These are phyloP conservation scores for Prionchulus punctatus DNA, from an alignment of 2,888 invertebrate genomes.

Conservation along the genomic window DNA sequence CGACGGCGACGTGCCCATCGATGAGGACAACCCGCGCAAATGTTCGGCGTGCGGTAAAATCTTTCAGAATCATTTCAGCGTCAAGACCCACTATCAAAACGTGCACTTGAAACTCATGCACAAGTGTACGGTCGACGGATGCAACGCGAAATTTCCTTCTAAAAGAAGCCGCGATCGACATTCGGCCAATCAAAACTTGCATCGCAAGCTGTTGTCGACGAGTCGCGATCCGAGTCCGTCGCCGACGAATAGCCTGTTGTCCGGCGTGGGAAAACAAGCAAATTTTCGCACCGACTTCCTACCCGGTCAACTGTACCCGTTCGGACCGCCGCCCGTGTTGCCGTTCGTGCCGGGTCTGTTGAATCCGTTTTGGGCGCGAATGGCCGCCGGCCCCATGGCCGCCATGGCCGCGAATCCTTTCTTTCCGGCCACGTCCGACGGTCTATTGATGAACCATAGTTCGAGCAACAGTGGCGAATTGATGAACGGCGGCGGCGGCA, in stretches of 20 bases:
- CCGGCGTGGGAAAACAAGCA: not conserved
- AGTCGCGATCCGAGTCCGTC: not conserved
- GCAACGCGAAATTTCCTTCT: conserved; percentile 82
- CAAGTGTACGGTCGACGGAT: conserved; percentile 70
- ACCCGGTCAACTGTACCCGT: not conserved
- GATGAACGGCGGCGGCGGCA: too few relatives aligned
- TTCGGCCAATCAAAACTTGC: conserved; percentile 73
- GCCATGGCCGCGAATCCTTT: not conserved
- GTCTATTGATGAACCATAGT: too few relatives aligned
- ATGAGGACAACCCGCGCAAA: conserved; percentile 72
- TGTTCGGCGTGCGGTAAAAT: conserved; percentile 81
- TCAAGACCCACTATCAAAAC: conserved; percentile 86
- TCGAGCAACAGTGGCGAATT: too few relatives aligned
- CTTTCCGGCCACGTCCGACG: not conserved
- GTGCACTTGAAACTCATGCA: conserved; percentile 87
- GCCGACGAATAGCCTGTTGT: not conserved
- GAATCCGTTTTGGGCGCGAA: not conserved
- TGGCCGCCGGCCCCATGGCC: not conserved
- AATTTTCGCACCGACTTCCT: not conserved
- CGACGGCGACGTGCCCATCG: conserved; percentile 51
- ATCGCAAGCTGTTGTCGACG: conserved; percentile 51
- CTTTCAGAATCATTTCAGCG: conserved; percentile 64
- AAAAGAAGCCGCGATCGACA: conserved; percentile 80
- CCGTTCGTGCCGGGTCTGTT: not conserved
- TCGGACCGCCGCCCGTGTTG: not conserved